Base-by-base conservation (phyloP, 2,888 invertebrate genomes). In the Sepiola atlantica region DNA sequence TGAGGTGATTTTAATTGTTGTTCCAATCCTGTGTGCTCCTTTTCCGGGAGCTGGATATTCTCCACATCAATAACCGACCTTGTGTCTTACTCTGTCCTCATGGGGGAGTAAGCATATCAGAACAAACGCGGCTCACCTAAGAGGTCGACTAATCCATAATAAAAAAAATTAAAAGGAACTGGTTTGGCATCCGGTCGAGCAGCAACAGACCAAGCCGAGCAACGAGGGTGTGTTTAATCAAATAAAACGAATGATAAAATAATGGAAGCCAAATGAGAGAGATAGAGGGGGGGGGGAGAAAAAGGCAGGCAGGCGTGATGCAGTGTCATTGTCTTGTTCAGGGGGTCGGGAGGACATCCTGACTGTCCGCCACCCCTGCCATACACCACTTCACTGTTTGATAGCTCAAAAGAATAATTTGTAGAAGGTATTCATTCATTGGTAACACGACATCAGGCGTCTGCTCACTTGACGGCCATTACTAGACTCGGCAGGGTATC, bases 321-420 rank as follows among this genome's bases (percentile, higher is more conserved):
- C 77, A 77, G 32, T 18, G n/a, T 77, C n/a, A 77, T 77, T 77
- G 77, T 77, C 16, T 77, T 77, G 16, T 32, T 77, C 45, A 45
- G 18, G 77, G n/a, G 14, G 32, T 1, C 14, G n/a, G 77, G 21
- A 61, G 77, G n/a, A 16, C 32, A 45, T 45, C 18, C n/a, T n/a
- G n/a, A 14, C 77, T 77, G 77, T n/a, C 45, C 77, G 32, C 77
- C 77, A n/a, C n/a, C 32, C 32, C n/a, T n/a, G 14, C 77, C 77
- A 77, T 16, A n/a, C 77, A 77, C 32, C 32, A 16, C n/a, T 77
- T 77, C 77, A 77, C 77, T 77, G 77, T n/a, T 32, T 77, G 77
- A 77, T n/a, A n/a, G 77, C 77, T 32, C 77, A n/a, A 77, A 77
- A 77, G 77, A 77, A 77, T 77, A n/a, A 77, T 77, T 77, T 77